Evolutionary conservation across 2,113 vertebrate species (phyloP).

Genomic region (Crotalus helleri): DNA sequence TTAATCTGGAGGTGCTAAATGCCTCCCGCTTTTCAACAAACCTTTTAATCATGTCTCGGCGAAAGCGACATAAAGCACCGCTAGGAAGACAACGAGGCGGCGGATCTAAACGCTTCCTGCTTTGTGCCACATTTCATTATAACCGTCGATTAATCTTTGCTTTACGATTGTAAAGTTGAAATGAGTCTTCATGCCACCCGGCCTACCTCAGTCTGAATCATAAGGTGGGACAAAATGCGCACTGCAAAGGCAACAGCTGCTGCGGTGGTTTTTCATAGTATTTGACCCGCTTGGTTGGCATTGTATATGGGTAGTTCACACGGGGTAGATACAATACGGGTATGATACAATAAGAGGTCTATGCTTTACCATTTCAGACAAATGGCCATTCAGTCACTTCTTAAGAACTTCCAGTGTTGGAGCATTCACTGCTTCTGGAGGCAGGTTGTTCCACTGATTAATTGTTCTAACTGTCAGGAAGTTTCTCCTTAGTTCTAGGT

Average conservation of each 20-base stretch:
- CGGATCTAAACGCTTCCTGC: not conserved
- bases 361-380: not conserved
- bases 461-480: no score
- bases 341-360: not conserved
- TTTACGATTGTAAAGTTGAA: not conserved
- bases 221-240: not conserved
- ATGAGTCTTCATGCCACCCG: not conserved
- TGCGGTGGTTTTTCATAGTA: not conserved
- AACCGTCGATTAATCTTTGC: not conserved
- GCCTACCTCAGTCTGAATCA: fast-evolving
- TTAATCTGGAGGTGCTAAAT: not conserved
- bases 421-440: no score
- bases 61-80: not conserved
- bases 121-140: fast-evolving
- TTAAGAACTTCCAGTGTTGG: no score
- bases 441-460: no score
- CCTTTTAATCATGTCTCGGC: not conserved
- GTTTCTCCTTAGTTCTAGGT: no score
- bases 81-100: not conserved
- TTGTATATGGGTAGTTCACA: not conserved
- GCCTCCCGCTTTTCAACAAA: not conserved
- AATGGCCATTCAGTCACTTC: fast-evolving
- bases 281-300: not conserved
- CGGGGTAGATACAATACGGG: not conserved
- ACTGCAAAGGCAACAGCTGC: not conserved